Percentiles rank a stretch among this genome's conserved stretches.
phyloP scores from a whole-genome alignment of 2,888 invertebrate species.

The Cheilosia variabilis region DNA sequence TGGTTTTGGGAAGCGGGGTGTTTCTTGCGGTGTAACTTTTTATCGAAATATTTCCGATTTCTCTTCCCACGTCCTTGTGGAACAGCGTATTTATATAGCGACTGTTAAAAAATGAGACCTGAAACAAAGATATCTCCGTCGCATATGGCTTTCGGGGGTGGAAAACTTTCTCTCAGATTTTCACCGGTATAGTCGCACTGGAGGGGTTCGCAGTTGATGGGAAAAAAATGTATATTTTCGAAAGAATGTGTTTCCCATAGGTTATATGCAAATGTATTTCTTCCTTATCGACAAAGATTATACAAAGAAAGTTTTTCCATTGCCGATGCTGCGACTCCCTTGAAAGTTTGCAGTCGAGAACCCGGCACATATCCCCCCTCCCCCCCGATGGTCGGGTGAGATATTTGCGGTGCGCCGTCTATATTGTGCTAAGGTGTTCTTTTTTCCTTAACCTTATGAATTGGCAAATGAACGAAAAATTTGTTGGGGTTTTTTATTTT shows the following conservation, averaged over 20 bases:
- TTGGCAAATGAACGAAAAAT: constrained; percentile 38
- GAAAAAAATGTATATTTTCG: constrained; percentile 53
- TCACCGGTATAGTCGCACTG: neutral
- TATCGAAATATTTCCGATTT: constrained; percentile 67
- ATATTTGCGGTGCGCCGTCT: constrained; percentile 31
- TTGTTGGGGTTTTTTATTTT: neutral
- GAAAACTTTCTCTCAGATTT: constrained; percentile 41
- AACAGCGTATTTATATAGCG: neutral
- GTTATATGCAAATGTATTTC: constrained; percentile 75
- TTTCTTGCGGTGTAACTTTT: constrained; percentile 55
- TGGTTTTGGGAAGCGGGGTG: neutral
- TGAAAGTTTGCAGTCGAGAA: constrained; percentile 44
- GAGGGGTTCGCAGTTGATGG: neutral
- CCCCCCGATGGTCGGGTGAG: constrained; percentile 11
- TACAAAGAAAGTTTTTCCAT: constrained; percentile 57
- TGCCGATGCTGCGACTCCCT: constrained; percentile 28
- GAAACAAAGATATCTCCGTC: constrained; percentile 43
- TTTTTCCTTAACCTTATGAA: constrained; percentile 14
- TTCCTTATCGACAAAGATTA: constrained; percentile 73
- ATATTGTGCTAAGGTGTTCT: constrained; percentile 23
- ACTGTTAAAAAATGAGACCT: constrained; percentile 20
- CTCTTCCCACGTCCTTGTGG: constrained; percentile 26
- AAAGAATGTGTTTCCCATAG: constrained; percentile 65
- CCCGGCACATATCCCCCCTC: constrained; percentile 23
- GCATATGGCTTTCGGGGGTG: constrained; percentile 48